Evolutionary conservation across 1,140 invertebrate genomes (phyloP), one percentile per base, ranked within the genome.

Genomic region (Bombyx mandarina): DNA sequence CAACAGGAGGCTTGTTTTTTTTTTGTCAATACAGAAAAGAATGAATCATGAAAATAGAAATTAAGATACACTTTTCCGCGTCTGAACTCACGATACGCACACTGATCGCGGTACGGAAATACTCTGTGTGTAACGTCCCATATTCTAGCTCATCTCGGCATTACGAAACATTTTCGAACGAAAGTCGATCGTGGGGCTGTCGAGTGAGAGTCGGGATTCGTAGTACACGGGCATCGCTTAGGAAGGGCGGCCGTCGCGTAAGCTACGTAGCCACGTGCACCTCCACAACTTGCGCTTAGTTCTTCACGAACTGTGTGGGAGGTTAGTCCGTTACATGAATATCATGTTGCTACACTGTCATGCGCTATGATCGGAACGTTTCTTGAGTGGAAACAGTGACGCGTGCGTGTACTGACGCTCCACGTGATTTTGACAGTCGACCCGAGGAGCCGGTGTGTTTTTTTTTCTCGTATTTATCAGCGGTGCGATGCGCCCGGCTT

Each of bases 251-350:
- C 66, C 77, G 79, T 74, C 71, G 78, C 73, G 77, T 82, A 81
- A 80, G 78, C 79, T 79, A 75, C 73, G 63, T 18, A 61, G 75
- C 82, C 83, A 86, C 83, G 83, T 86, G 83, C 79, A 73, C 69
- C 67, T 77, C 76, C 69, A 80, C 74, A 82, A 84, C 76, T 86
- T 83, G 81, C 81, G 81, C 73, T 86, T 86, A 86, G 83, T 86
- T 86, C 81, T 83, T 84, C 80, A 77, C 79, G 71, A 86, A 86
- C 81, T 77, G 81, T 85, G 81, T 86, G 74, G 80, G 83, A 82
- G 82, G 81, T 73, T 81, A 86, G 83, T 83, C 77, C 77, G 76
- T 70, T 83, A 77, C 73, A 81, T 79, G 79, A 77, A 67, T 75
- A 78, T 77, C 76, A 79, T 75, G 76, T 69, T 69, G 63, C 65